Percentiles rank a stretch among this genome's conserved stretches.
Conservation (phyloP, 2,888 invertebrate genomes). For the Zygothrica quintamaculata region DNA sequence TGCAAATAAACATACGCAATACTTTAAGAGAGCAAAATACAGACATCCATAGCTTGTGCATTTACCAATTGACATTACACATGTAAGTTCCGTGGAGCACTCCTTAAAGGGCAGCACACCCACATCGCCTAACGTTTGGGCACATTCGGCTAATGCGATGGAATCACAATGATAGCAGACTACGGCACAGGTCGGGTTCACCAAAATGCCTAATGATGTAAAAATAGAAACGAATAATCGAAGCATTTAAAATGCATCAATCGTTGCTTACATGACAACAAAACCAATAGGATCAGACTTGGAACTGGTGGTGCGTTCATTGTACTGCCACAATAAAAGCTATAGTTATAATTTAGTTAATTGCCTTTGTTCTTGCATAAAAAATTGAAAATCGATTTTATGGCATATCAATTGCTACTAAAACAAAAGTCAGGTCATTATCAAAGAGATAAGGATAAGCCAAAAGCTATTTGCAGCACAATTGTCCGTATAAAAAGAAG, state of each 20-base stretch:
- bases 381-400: constrained; percentile 26
- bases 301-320: constrained; percentile 7
- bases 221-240: constrained; percentile 1
- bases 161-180: constrained; percentile 82
- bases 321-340: constrained; percentile 6
- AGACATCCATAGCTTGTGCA: not conserved
- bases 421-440: constrained; percentile 37
- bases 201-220: constrained; percentile 33
- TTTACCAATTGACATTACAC: constrained; percentile 80
- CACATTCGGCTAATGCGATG: constrained; percentile 70
- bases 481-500: not conserved
- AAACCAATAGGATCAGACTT: constrained; percentile 13
- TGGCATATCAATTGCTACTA: constrained; percentile 39
- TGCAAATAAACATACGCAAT: constrained; percentile 33
- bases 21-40: too few species aligned
- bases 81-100: constrained; percentile 65
- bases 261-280: constrained; percentile 35
- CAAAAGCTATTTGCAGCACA: constrained; percentile 1
- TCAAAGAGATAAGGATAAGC: constrained; percentile 45
- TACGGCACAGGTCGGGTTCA: constrained; percentile 46
- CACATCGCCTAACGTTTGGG: constrained; percentile 71
- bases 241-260: constrained; percentile 42
- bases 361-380: constrained; percentile 16
- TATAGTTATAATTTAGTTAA: constrained; percentile 6
- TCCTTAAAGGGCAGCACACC: constrained; percentile 64